These are phyloP conservation scores for Euleptes europaea DNA, from an alignment of 2,113 vertebrate genomes.

Conservation along the genomic window DNA sequence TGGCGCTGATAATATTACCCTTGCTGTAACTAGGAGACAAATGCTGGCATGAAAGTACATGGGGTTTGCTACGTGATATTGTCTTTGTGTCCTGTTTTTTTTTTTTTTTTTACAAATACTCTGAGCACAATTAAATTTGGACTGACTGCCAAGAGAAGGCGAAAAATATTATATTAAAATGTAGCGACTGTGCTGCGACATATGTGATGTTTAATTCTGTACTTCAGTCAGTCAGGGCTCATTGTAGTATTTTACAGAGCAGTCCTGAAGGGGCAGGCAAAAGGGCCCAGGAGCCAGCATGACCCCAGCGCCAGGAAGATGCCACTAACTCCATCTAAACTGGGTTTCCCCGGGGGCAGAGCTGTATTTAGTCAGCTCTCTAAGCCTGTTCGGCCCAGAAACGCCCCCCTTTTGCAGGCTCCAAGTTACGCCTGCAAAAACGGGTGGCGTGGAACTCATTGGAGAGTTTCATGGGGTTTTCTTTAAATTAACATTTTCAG, in stretches of 20 bases:
- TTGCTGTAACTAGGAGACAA: conserved; percentile 70
- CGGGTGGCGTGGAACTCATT: too few relatives aligned
- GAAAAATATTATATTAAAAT: not conserved
- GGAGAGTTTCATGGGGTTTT: too few relatives aligned
- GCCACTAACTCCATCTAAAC: too few relatives aligned
- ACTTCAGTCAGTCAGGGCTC: not conserved
- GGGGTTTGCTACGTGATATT: conserved; percentile 35
- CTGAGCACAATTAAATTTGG: not conserved
- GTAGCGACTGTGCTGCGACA: not conserved
- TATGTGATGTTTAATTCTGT: not conserved
- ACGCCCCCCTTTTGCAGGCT: too few relatives aligned
- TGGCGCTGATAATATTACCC: conserved; percentile 67
- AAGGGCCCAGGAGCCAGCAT: too few relatives aligned
- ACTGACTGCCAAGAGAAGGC: not conserved
- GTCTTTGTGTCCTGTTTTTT: conserved; percentile 39
- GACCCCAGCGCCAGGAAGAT: too few relatives aligned
- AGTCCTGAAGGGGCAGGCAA: too few relatives aligned
- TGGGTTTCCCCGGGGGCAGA: too few relatives aligned
- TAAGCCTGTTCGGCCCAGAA: too few relatives aligned
- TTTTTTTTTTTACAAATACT: conserved; percentile 39
- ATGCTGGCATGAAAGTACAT: conserved; percentile 28
- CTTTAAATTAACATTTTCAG: too few relatives aligned
- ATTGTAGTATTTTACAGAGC: not conserved
- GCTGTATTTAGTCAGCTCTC: too few relatives aligned
- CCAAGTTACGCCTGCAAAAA: too few relatives aligned